Base-by-base conservation (phyloP, 2,888 invertebrate genomes). In the Trissoscelio sp. region DNA sequence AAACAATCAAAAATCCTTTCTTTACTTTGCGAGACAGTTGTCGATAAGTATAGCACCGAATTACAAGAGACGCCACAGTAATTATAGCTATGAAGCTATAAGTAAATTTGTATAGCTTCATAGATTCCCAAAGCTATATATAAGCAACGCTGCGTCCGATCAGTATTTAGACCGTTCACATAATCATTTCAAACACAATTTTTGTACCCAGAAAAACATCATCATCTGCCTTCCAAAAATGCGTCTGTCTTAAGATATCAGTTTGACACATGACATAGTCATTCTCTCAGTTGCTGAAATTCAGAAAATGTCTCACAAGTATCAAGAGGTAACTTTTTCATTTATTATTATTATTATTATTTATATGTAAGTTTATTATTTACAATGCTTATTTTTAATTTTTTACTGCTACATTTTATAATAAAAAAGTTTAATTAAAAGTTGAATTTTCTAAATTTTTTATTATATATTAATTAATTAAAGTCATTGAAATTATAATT, bases 61-160 rank as follows among this genome's bases (percentile, higher is more conserved):
- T 72, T 79, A 73, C 57, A 72, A 42, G 72, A 66, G 72, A 73
- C 55, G 64, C 79, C 28, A 66, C 67, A 72, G 66, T 79, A 79
- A 79, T 73, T 79, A 73, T 79, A 79, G 79, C 79, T 73, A 79
- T 73, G 79, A 72, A 73, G 79, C 78, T 78, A 64, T 64, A 70
- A 70, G 70, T 78, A 78, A 70, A 78, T 70, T 78, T 78, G 70
- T 78, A 70, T 57, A 64, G 78, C 64, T 78, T 78, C 78, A 78
- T 78, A 72, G 66, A 72, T 79, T 79, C 51, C 24, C 39, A 37
- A 67, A 42, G 79, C 67, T 79, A 79, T 79, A 79, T 79, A 79
- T 79, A 79, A 72, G 64, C 57, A 79, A 73, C 42, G 66, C 51
- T 37, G 18, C 60, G 72, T 67, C 72, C 37, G 73, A 79, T 79